Conservation (phyloP, 1,140 invertebrate genomes). For the Trachymyrmex cornetzi region DNA sequence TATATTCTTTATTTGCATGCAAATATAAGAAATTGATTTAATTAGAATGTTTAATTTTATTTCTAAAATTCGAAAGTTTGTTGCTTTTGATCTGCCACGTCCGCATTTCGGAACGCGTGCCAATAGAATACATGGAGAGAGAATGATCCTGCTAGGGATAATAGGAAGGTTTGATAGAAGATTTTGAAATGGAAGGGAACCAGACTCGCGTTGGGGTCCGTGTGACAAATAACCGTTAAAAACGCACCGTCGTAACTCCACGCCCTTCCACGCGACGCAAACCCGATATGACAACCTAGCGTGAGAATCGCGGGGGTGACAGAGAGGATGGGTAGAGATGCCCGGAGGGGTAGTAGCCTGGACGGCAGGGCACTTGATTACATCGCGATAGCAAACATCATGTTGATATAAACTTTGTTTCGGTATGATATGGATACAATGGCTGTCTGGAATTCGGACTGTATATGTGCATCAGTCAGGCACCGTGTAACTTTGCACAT, state of each 20-base stretch:
- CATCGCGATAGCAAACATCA: conserved; percentile 85
- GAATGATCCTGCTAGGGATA: conserved; percentile 30
- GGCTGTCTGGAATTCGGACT: conserved; percentile 61
- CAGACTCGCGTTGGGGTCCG: conserved; percentile 65
- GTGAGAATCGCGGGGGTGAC: conserved; percentile 78
- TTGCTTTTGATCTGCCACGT: conserved; percentile 58
- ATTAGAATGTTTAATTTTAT: conserved; percentile 83
- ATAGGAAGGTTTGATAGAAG: conserved; percentile 24
- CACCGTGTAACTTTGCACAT: conserved; percentile 28
- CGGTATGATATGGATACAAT: conserved; percentile 60
- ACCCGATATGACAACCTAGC: conserved; percentile 79
- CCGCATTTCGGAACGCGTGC: background rate
- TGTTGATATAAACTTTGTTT: conserved; percentile 83
- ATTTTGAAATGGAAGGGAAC: conserved; percentile 43
- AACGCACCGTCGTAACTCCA: conserved; percentile 81
- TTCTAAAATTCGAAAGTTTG: conserved; percentile 84
- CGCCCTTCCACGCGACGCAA: conserved; percentile 52
- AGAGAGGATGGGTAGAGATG: conserved; percentile 53
- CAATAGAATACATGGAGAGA: conserved; percentile 21
- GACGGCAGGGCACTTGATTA: conserved; percentile 81
- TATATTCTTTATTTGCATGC: conserved; percentile 83
- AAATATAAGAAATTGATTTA: conserved; percentile 84
- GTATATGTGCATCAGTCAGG: conserved; percentile 7
- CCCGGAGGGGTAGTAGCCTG: conserved; percentile 62
- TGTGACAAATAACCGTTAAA: conserved; percentile 87